A percentile compares a stretch with the other conserved stretches of the same genome.
phyloP scores from a whole-genome alignment of 2,888 invertebrate genomes.

The Stenodema calcarata region DNA sequence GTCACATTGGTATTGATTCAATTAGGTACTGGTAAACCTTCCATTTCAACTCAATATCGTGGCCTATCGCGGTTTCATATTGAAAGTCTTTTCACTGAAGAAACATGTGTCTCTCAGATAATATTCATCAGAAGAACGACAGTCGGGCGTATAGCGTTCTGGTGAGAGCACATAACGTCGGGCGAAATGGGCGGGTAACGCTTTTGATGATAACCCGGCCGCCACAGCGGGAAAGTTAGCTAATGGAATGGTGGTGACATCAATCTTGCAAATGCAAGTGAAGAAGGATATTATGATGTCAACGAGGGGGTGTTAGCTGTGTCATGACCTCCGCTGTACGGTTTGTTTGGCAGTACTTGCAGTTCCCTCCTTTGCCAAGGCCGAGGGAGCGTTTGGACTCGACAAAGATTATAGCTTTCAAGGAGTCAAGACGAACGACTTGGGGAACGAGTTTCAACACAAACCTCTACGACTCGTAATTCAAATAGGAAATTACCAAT shows the following conservation, averaged over 20 bases:
- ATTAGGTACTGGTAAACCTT: no score
- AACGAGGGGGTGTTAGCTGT: neutral
- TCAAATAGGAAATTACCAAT: neutral
- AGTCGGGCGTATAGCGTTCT: neutral
- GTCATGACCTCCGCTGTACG: neutral
- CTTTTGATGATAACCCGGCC: neutral
- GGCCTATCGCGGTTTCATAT: no score
- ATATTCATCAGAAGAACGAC: neutral
- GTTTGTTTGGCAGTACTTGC: neutral
- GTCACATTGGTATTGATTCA: no score
- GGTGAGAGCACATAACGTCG: neutral
- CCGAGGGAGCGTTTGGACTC: neutral
- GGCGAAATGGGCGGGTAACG: slow-evolving; percentile 1
- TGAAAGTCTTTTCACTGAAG: no score
- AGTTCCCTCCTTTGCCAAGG: neutral
- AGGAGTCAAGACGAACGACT: neutral
- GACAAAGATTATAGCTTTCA: neutral
- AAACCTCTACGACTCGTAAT: neutral
- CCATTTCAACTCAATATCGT: no score
- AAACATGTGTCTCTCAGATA: neutral
- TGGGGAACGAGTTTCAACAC: neutral
- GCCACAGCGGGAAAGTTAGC: neutral
- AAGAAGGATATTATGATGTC: neutral
- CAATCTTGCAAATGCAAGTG: slow-evolving; percentile 10
- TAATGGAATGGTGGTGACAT: slow-evolving; percentile 21